Evolutionary conservation across 2,113 vertebrate species (phyloP), one percentile per base, ranked within the genome.

Genomic region (Cromileptes altivelis): DNA sequence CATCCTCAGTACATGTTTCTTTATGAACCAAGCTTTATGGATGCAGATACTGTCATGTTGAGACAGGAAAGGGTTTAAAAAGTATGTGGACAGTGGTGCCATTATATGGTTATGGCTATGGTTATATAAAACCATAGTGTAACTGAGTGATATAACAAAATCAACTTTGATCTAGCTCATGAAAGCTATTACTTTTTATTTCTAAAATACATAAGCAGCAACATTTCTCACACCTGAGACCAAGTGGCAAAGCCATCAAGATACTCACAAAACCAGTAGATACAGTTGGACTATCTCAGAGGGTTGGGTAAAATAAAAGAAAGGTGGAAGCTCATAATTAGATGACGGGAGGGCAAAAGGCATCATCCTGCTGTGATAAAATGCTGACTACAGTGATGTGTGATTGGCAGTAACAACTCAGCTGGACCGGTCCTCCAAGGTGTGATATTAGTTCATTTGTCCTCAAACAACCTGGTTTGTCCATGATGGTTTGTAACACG

Each of bases 301-400:
- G 19, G 9, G 13, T 10, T 30, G 19, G 30, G 19, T 4, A 17
- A 33, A 27, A 30, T n/a, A 30, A 70, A 23, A 50, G 21, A 23
- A 8, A 23, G 42, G 27, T 27, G 13, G 18, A 27, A 27, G 6
- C 50, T 25, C 58, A 70, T 45, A 52, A 40, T n/a, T 74, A 30
- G 80, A 86, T 78, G 83, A 84, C 78, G 75, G 76, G 55, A 69
- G 78, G 83, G 33, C 57, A 78, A 60, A 78, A 75, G 70, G 27
- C 50, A 19, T 33, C 27, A 17, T 76, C 80, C 63, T 58, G 64
- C 82, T 83, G 79, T 21, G 84, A 76, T 70, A 56, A 85, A 84
- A 42, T 72, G 90, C 92, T 94, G 92, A 94, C 90, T 58, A 30
- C 52, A 69, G 65, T 21, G 37, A 18, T 27, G 47, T 60, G 14